These are phyloP conservation scores for Ptychadena robeensis DNA, from an alignment of 2,797 vertebrate species.

Conservation along the genomic window DNA sequence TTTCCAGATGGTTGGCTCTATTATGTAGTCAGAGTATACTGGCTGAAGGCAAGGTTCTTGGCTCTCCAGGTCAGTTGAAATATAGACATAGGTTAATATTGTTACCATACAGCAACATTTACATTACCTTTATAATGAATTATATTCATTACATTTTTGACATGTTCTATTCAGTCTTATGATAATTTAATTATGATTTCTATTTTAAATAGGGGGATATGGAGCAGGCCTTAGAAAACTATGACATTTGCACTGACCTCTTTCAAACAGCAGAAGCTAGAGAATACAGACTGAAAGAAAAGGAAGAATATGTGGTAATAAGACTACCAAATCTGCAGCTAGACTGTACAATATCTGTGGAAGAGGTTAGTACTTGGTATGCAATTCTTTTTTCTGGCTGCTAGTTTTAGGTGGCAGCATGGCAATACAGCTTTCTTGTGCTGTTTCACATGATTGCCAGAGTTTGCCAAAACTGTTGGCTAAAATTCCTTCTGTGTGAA, in stretches of 20 bases:
- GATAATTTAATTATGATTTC: neutral
- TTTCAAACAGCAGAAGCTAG: slow-evolving; percentile 78
- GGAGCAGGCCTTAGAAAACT: slow-evolving; percentile 94
- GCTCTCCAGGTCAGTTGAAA: slow-evolving; percentile 84
- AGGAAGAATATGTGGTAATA: slow-evolving; percentile 74
- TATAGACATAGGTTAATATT: neutral
- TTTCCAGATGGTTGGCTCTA: slow-evolving; percentile 89
- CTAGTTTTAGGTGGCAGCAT: too few relatives aligned
- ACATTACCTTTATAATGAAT: neutral
- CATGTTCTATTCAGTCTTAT: too few relatives aligned
- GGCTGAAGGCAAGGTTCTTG: slow-evolving; percentile 93
- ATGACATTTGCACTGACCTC: slow-evolving; percentile 89
- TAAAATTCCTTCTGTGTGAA: too few relatives aligned
- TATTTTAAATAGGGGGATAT: slow-evolving; percentile 86
- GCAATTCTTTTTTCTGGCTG: neutral
- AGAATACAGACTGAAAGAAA: slow-evolving; percentile 66
- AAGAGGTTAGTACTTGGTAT: slow-evolving; percentile 81
- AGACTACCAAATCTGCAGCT: slow-evolving; percentile 87
- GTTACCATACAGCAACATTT: neutral
- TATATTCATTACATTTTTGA: neutral
- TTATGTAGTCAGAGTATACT: slow-evolving; percentile 90
- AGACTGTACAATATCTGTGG: slow-evolving; percentile 88
- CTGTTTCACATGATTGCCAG: too few relatives aligned
- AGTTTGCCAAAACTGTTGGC: too few relatives aligned
- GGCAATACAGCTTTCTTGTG: too few relatives aligned